Percentiles rank a stretch among this genome's conserved stretches.
phyloP scores from a whole-genome alignment of 2,113 vertebrate species.

The Anhinga rufa region DNA sequence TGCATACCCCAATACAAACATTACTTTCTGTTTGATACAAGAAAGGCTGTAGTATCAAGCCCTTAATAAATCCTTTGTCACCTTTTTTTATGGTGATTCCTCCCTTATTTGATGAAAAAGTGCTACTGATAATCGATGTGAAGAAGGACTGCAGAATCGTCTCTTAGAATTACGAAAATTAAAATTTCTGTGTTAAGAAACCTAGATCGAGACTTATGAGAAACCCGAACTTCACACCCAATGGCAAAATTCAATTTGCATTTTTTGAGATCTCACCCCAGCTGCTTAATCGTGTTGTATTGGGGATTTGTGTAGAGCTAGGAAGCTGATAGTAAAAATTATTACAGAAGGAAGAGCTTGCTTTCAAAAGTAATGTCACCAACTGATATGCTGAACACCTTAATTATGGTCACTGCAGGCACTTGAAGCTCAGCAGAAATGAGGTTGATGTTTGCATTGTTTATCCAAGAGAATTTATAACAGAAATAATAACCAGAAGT shows the following conservation, averaged over 20 bases:
- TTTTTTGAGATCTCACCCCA: neutral
- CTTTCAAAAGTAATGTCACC: neutral
- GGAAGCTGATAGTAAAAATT: neutral
- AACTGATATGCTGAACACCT: neutral
- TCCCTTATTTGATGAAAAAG: neutral
- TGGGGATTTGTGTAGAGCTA: neutral
- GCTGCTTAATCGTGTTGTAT: neutral
- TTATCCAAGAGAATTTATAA: neutral
- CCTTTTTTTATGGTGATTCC: neutral
- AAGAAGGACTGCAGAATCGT: neutral
- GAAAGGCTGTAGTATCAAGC: neutral
- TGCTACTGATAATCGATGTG: neutral
- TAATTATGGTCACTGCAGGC: neutral
- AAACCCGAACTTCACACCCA: neutral
- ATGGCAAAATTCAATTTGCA: neutral
- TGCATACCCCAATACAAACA: neutral
- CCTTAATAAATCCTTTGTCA: neutral
- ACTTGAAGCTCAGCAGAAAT: neutral
- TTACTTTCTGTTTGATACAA: neutral
- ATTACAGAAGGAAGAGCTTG: neutral
- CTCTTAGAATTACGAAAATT: neutral
- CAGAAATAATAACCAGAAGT: neutral
- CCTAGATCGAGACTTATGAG: neutral
- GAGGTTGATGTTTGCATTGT: neutral
- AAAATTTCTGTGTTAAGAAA: neutral